Evolutionary conservation across 2,113 vertebrate genomes (phyloP).

Genomic region (Gyps fulvus): DNA sequence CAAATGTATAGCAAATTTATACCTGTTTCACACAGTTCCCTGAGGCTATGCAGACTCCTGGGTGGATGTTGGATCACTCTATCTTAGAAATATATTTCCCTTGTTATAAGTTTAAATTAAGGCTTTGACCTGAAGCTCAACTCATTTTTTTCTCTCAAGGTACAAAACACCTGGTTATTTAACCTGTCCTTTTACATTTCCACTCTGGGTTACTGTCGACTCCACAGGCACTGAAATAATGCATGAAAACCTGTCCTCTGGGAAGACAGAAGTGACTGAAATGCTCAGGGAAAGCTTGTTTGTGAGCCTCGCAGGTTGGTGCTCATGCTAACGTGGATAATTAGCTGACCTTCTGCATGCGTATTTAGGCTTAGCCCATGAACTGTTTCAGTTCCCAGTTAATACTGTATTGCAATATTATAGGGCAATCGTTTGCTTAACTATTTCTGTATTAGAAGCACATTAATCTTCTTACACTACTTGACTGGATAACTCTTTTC

Average conservation of each 20-base stretch:
- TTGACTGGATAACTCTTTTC: background rate
- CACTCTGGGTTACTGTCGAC: constrained; percentile 22
- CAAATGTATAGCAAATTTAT: background rate
- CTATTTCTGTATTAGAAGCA: background rate
- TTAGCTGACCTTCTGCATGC: background rate
- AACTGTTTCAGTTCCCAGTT: background rate
- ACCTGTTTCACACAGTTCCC: constrained; percentile 21
- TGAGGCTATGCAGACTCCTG: background rate
- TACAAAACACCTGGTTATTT: constrained; percentile 65
- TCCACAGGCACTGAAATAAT: constrained; percentile 48
- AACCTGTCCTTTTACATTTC: constrained; percentile 62
- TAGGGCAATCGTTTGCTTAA: background rate
- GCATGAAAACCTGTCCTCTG: constrained; percentile 27
- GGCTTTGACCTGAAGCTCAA: constrained; percentile 52
- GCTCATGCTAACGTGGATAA: background rate
- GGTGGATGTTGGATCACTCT: background rate
- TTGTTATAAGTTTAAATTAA: constrained; percentile 59
- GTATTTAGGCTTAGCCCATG: background rate
- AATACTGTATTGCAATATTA: background rate
- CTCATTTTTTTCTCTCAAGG: constrained; percentile 44
- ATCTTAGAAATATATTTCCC: constrained; percentile 8
- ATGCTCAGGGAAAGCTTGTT: background rate
- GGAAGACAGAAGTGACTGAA: constrained; percentile 35
- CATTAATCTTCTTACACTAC: background rate
- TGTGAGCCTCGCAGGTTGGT: background rate